Conservation (phyloP, 1,140 invertebrate genomes). For the Dinothrombium tinctorium region DNA sequence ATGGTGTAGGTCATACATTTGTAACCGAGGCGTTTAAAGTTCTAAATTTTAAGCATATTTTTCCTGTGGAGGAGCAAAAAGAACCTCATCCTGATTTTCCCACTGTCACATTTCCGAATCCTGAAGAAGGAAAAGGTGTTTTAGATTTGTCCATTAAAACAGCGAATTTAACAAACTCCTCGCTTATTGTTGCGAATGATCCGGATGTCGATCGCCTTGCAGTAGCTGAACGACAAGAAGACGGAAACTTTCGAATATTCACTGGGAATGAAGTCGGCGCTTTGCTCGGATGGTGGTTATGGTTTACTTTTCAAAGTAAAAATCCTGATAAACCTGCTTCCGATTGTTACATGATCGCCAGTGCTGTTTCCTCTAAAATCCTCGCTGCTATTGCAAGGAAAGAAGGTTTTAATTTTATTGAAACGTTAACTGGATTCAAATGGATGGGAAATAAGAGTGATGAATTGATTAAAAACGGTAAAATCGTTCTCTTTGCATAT, state of each 20-base stretch:
- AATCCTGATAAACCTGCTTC: slow-evolving; percentile 18
- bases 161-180: slow-evolving; percentile 41
- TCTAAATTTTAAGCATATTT: slow-evolving; percentile 36
- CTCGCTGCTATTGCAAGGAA: slow-evolving; percentile 50
- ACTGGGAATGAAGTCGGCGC: slow-evolving; percentile 87
- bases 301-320: not conserved
- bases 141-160: slow-evolving; percentile 59
- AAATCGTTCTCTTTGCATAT: slow-evolving; percentile 69
- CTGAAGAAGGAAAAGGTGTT: slow-evolving; percentile 80
- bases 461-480: slow-evolving; percentile 36
- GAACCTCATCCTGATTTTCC: slow-evolving; percentile 87
- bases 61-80: slow-evolving; percentile 58
- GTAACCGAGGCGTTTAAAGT: slow-evolving; percentile 45
- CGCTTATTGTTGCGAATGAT: slow-evolving; percentile 83
- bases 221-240: slow-evolving; percentile 39
- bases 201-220: slow-evolving; percentile 93
- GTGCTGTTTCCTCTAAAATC: slow-evolving; percentile 93
- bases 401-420: slow-evolving; percentile 63
- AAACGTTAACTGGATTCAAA: slow-evolving; percentile 96
- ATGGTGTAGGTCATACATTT: slow-evolving; percentile 76
- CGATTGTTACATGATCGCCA: slow-evolving; percentile 57
- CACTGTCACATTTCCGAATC: slow-evolving; percentile 91
- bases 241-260: slow-evolving; percentile 67
- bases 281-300: slow-evolving; percentile 33
- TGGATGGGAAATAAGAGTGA: slow-evolving; percentile 88